A percentile compares a stretch with the other conserved stretches of the same genome.
Conservation (phyloP, 2,888 invertebrate species). For the Pemphredon lugubris region DNA sequence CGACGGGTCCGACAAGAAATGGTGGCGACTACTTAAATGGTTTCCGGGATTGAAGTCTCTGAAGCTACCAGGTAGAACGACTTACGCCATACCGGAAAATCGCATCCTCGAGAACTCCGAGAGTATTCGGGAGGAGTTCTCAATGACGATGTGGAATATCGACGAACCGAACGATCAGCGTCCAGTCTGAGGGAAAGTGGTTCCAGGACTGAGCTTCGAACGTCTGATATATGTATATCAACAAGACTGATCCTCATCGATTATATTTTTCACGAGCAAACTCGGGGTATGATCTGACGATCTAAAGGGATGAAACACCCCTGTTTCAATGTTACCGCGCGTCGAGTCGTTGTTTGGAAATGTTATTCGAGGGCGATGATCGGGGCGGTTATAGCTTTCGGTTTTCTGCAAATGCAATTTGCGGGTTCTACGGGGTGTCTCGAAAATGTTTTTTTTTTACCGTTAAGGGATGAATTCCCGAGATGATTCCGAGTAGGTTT, state of each 20-base stretch:
- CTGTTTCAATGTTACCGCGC: background rate
- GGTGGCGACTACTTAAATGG: constrained; percentile 76
- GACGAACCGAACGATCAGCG: constrained; percentile 52
- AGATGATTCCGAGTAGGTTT: too few species aligned
- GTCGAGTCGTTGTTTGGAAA: too few species aligned
- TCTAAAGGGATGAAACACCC: background rate
- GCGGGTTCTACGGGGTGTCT: too few species aligned
- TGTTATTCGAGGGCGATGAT: background rate
- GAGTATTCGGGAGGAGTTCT: constrained; percentile 69
- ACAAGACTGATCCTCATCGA: constrained; percentile 47
- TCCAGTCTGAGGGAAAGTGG: constrained; percentile 54
- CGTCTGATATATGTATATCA: too few species aligned
- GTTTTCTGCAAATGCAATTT: background rate
- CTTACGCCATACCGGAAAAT: constrained; percentile 53
- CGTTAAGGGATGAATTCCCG: too few species aligned
- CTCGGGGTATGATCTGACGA: background rate
- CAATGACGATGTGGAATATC: constrained; percentile 74
- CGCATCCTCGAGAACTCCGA: constrained; percentile 62
- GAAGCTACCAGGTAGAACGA: constrained; percentile 52
- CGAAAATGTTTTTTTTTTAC: too few species aligned
- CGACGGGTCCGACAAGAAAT: constrained; percentile 61
- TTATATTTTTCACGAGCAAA: constrained; percentile 5
- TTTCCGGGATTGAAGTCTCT: constrained; percentile 70
- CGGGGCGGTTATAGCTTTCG: background rate
- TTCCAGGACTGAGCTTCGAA: too few species aligned